Percentiles rank a stretch among this genome's conserved stretches.
Conservation (phyloP, 2,888 invertebrate genomes). For the Odontothrips loti region DNA sequence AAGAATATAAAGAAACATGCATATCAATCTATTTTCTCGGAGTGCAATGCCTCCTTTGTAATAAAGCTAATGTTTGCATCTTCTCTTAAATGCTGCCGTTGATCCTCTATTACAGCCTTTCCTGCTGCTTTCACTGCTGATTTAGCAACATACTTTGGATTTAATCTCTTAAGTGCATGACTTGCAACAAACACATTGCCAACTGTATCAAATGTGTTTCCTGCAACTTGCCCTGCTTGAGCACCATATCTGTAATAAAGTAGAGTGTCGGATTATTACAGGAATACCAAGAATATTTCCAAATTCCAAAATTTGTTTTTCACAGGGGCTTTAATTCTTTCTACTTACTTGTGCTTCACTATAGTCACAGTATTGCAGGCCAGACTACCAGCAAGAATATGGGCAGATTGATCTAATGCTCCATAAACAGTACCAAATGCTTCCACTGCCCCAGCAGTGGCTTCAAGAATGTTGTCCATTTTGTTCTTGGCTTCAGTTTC, state of each 20-base stretch:
- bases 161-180: constrained; percentile 60
- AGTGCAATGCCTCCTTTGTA: background rate
- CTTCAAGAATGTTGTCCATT: constrained; percentile 58
- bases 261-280: constrained; percentile 25
- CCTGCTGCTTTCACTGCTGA: constrained; percentile 60
- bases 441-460: constrained; percentile 66
- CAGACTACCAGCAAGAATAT: constrained; percentile 58
- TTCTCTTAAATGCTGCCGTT: constrained; percentile 38
- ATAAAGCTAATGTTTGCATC: background rate
- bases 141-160: constrained; percentile 63
- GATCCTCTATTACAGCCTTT: constrained; percentile 51
- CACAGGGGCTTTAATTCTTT: background rate
- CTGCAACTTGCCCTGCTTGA: constrained; percentile 60
- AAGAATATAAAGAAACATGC: background rate
- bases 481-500: constrained; percentile 54
- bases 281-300: constrained; percentile 6
- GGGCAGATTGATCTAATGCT: constrained; percentile 66
- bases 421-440: constrained; percentile 67
- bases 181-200: constrained; percentile 65
- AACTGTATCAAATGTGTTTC: constrained; percentile 62
- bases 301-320: constrained; percentile 17
- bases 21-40: background rate
- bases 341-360: constrained; percentile 64
- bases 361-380: constrained; percentile 70
- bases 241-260: constrained; percentile 58